Percentiles rank a stretch among this genome's conserved stretches.
phyloP scores from a whole-genome alignment of 2,113 vertebrate species.

The Nannospalax galili region DNA sequence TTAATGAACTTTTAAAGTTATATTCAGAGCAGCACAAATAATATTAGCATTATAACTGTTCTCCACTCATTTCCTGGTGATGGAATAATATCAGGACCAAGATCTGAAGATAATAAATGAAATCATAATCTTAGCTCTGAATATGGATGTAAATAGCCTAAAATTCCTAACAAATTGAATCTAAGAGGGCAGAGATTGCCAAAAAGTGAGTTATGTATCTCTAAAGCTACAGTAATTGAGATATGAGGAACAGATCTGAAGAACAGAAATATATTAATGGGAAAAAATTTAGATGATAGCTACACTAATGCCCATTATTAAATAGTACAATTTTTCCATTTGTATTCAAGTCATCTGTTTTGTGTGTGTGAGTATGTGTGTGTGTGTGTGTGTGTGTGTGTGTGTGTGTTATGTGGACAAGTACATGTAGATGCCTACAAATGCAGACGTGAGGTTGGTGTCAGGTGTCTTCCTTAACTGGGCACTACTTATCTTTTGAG shows the following conservation, averaged over 20 bases:
- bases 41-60: neutral
- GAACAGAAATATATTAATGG: neutral
- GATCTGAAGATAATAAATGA: neutral
- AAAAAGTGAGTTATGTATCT: neutral
- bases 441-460: too few relatives aligned
- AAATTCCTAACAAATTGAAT: neutral
- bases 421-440: too few relatives aligned
- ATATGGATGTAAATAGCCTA: neutral
- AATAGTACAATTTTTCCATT: neutral
- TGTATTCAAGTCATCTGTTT: too few relatives aligned
- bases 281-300: neutral
- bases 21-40: neutral
- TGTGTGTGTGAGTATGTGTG: too few relatives aligned
- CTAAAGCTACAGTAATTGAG: neutral
- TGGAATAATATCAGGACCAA: neutral
- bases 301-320: neutral
- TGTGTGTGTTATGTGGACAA: too few relatives aligned
- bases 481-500: too few relatives aligned
- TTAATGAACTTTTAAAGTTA: neutral
- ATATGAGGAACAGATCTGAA: neutral
- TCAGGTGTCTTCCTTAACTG: too few relatives aligned
- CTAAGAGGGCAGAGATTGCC: neutral
- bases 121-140: conserved; percentile 16
- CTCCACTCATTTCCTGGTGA: neutral
- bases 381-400: neutral